These are phyloP conservation scores for Lycophotia porphyrea DNA, from an alignment of 2,888 invertebrate genomes.

Conservation along the genomic window DNA sequence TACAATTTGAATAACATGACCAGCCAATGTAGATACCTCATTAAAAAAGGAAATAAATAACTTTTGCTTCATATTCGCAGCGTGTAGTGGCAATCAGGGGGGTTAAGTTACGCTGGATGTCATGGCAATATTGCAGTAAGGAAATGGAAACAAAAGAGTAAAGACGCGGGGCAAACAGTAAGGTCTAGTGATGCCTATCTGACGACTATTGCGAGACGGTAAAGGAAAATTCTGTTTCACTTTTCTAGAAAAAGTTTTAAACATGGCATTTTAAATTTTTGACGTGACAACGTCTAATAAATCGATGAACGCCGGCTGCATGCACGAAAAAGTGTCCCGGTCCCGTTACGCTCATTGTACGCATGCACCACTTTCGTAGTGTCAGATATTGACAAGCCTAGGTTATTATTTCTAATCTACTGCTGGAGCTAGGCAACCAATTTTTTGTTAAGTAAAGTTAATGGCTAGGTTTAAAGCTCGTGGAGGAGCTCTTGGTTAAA, in stretches of 20 bases:
- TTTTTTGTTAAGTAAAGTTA: too few relatives aligned
- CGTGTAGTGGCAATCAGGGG: slow-evolving; percentile 71
- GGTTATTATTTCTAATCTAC: too few relatives aligned
- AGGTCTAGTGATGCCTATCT: slow-evolving; percentile 39
- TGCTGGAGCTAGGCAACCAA: too few relatives aligned
- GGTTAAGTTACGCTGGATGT: slow-evolving; percentile 80
- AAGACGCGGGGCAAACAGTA: slow-evolving; percentile 63
- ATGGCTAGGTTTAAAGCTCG: neutral
- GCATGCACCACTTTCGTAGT: too few relatives aligned
- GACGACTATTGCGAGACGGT: slow-evolving; percentile 23
- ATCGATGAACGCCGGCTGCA: too few relatives aligned
- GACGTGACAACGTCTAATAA: too few relatives aligned
- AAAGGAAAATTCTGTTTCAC: neutral
- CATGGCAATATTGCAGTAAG: slow-evolving; percentile 81
- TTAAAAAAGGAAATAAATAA: slow-evolving; percentile 71
- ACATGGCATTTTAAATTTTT: neutral
- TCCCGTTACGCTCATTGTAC: too few relatives aligned
- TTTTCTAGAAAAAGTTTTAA: neutral
- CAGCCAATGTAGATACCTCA: slow-evolving; percentile 72
- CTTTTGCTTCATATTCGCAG: slow-evolving; percentile 67
- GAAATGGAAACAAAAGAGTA: slow-evolving; percentile 80
- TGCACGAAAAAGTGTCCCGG: too few relatives aligned
- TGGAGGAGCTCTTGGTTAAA: neutral
- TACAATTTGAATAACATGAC: slow-evolving; percentile 69
- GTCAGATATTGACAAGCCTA: too few relatives aligned